Evolutionary conservation across 2,113 vertebrate species (phyloP), one percentile per base, ranked within the genome.

Genomic region (Campylorhamphus procurvoides): DNA sequence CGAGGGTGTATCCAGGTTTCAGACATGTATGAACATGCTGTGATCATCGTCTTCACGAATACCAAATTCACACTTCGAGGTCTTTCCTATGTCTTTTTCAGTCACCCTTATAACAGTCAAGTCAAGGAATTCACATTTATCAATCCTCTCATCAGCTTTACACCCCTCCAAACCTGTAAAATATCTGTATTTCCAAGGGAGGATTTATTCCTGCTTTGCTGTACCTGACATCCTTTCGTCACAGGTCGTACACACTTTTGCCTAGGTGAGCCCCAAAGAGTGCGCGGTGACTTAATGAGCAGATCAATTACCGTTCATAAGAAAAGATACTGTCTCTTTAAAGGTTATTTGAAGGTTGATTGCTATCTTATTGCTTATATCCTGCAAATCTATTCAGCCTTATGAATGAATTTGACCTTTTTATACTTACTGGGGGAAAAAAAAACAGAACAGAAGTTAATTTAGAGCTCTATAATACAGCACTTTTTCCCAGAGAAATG

Each of bases 331-430:
- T 96, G 97, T 97, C 97, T 97, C 95, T 97, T 97, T 98, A 99
- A 98, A 98, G 98, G 98, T 99, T 98, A 99, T 98, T 98, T 99
- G 98, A 98, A 99, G 98, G 98, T 98, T 98, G 98, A 98, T 98
- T 98, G 98, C 98, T 99, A 99, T 98, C 98, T 98, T 98, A 97
- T 97, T 93, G 95, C 97, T 98, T 98, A 98, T 97, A 98, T 97
- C 97, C 98, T 97, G 97, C 98, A 98, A 98, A 98, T 99, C 98
- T 98, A 98, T 98, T 98, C 96, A 98, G 98, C 95, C 98, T 99
- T 99, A 99, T 99, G 99, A 99, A 99, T 99, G 98, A 98, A 98
- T 99, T 99, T 99, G 99, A 99, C 99, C 99, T 99, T 99, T 99
- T 99, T 98, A 98, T 98, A 98, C 98, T 98, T 99, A 98, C 98